Evolutionary conservation across 64 coral and sea anemone species (phyloP).

Genomic region (Dendrophyllia cribrosa): DNA sequence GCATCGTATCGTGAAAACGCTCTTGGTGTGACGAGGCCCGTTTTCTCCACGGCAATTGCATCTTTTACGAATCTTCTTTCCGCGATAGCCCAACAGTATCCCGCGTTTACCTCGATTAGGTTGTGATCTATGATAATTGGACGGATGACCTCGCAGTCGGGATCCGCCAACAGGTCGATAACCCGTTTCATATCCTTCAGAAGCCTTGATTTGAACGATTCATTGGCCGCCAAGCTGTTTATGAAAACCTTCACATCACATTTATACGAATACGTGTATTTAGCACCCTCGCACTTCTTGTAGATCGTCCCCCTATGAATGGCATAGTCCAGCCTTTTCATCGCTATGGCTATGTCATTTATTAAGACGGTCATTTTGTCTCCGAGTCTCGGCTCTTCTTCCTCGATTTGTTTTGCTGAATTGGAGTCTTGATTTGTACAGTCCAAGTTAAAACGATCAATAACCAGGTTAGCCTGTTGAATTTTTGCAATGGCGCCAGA

Average conservation of each 20-base stretch:
- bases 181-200: no score
- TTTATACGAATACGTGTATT: slow-evolving; percentile 6
- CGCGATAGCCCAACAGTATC: no score
- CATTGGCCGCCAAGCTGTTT: slow-evolving; percentile 14
- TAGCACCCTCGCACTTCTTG: background rate
- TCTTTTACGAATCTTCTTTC: no score
- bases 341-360: background rate
- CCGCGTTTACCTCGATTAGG: no score
- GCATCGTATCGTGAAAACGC: no score
- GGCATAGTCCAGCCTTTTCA: background rate
- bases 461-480: background rate
- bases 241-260: slow-evolving; percentile 6
- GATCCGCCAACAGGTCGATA: no score
- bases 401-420: background rate
- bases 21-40: no score
- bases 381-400: background rate
- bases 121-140: no score
- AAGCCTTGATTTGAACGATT: background rate
- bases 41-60: no score
- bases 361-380: background rate
- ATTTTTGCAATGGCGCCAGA: background rate
- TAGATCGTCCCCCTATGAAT: background rate
- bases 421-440: background rate
- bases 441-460: slow-evolving; percentile 1
- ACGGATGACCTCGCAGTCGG: no score